These are phyloP conservation scores for Misgurnus anguillicaudatus DNA, from an alignment of 2,113 vertebrate species.

Conservation along the genomic window DNA sequence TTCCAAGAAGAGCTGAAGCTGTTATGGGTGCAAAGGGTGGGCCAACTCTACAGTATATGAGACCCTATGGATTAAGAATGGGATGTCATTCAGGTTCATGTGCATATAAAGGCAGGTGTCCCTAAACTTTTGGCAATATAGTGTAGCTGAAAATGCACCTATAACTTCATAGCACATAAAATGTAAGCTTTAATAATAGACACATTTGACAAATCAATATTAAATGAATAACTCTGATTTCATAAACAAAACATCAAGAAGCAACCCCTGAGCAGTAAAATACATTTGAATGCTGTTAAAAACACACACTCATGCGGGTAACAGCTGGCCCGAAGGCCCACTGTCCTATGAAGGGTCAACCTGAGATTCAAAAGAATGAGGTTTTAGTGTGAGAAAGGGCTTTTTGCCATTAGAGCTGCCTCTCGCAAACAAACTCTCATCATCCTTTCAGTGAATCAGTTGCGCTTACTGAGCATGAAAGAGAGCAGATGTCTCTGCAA, in stretches of 20 bases:
- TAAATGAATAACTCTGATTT: too few species aligned
- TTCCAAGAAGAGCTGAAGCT: too few species aligned
- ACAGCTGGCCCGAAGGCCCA: not conserved
- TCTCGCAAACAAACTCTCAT: conserved; percentile 7
- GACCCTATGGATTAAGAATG: too few species aligned
- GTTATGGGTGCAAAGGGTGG: too few species aligned
- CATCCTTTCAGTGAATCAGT: conserved; percentile 30
- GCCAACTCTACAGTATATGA: too few species aligned
- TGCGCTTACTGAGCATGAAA: conserved; percentile 46
- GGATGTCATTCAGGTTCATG: too few species aligned
- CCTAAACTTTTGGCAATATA: too few species aligned
- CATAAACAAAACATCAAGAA: not conserved
- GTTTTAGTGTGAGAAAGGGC: conserved; percentile 4
- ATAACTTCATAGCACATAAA: too few species aligned
- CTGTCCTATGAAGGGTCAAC: not conserved
- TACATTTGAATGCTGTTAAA: not conserved
- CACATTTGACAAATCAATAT: too few species aligned
- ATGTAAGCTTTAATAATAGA: too few species aligned
- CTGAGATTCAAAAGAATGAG: conserved; percentile 2
- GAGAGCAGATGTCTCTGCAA: conserved; percentile 71
- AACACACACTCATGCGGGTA: not conserved
- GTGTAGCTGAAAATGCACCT: too few species aligned
- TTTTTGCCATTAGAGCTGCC: not conserved
- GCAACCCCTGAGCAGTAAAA: not conserved
- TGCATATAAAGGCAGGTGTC: too few species aligned